phyloP scores from a whole-genome alignment of 1,140 invertebrate species.

The Saccostrea glomerata region DNA sequence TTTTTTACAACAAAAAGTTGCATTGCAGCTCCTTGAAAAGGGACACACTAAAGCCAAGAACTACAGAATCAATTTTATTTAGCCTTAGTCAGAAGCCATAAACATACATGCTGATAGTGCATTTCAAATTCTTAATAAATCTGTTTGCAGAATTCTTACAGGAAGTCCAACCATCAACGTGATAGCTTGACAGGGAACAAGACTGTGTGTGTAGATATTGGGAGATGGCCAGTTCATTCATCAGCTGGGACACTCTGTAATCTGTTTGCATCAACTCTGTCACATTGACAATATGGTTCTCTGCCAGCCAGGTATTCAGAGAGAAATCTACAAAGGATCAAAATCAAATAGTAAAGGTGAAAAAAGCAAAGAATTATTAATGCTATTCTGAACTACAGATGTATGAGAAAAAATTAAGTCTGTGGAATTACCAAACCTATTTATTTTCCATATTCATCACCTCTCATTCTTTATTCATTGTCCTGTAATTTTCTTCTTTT shows the following conservation, averaged over 20 bases:
- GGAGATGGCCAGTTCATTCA: conserved; percentile 39
- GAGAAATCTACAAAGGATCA: conserved; percentile 49
- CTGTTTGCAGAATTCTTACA: conserved; percentile 26
- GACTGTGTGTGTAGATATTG: conserved; percentile 33
- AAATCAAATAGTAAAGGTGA: neutral
- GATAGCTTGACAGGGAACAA: neutral
- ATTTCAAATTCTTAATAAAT: neutral
- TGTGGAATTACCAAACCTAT: neutral
- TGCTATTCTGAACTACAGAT: no score
- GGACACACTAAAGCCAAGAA: no score
- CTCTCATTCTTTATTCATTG: neutral
- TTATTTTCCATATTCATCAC: neutral
- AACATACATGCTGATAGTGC: no score
- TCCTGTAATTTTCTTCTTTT: no score
- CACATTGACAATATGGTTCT: neutral
- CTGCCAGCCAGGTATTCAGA: conserved; percentile 32
- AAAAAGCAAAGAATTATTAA: no score
- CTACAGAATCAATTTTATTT: no score
- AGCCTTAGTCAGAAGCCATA: no score
- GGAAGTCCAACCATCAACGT: conserved; percentile 39
- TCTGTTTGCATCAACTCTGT: conserved; percentile 20
- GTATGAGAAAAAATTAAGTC: no score
- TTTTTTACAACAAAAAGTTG: no score
- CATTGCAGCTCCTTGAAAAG: no score
- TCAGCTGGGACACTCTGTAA: conserved; percentile 41